A percentile compares a stretch with the other conserved stretches of the same genome.
phyloP scores from a whole-genome alignment of 2,113 vertebrate genomes.

The Ptychochromis oligacanthus region DNA sequence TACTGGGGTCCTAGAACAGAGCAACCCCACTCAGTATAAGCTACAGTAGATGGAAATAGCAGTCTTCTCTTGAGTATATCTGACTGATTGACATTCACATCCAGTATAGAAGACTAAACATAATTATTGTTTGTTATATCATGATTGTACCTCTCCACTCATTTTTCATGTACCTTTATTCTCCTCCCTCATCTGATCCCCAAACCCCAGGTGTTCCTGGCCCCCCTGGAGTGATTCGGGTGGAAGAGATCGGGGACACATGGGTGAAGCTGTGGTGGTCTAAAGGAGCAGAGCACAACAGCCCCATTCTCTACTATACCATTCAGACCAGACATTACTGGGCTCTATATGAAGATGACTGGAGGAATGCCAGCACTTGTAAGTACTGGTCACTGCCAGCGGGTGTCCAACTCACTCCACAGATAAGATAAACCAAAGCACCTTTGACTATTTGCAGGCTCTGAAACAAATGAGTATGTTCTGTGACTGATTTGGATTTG shows the following conservation, averaged over 20 bases:
- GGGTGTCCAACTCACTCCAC: not conserved
- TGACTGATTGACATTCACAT: too few species aligned
- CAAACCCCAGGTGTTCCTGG: slow-evolving; percentile 87
- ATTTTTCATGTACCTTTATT: accelerated
- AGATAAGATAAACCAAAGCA: not conserved
- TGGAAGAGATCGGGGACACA: slow-evolving; percentile 89
- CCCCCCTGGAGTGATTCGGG: slow-evolving; percentile 90
- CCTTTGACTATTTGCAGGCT: not conserved
- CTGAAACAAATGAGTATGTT: not conserved
- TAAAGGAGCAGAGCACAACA: slow-evolving; percentile 91
- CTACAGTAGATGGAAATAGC: not conserved
- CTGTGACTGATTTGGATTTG: accelerated
- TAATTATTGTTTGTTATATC: not conserved
- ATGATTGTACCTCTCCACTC: not conserved
- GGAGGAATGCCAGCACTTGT: slow-evolving; percentile 93
- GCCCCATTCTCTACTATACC: slow-evolving; percentile 90
- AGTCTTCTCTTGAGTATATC: too few species aligned
- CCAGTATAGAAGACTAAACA: too few species aligned
- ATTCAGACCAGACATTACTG: slow-evolving; percentile 87
- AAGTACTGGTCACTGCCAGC: slow-evolving; percentile 58
- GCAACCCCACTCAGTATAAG: not conserved
- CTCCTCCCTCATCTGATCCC: not conserved
- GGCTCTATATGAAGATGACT: slow-evolving; percentile 87
- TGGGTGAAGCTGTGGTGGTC: slow-evolving; percentile 90
- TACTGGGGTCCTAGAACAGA: not conserved